phyloP scores from a whole-genome alignment of 2,113 vertebrate species.

The Elephas maximus region DNA sequence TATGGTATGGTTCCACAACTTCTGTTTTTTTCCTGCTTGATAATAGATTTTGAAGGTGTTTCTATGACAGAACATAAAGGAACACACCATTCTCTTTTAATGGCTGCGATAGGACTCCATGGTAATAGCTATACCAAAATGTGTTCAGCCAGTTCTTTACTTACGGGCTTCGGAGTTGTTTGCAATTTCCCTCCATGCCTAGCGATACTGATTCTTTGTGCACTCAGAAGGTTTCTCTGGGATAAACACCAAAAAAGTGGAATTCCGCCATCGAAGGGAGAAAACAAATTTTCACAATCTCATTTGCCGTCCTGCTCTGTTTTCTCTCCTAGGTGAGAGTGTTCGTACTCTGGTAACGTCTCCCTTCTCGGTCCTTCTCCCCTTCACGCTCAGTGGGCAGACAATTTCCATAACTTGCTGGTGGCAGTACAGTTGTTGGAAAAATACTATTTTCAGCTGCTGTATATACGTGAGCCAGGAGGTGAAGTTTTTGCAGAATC shows the following conservation, averaged over 20 bases:
- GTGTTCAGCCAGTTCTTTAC: slow-evolving; percentile 48
- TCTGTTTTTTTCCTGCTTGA: slow-evolving; percentile 5
- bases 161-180: slow-evolving; percentile 9
- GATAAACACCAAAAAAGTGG: slow-evolving; percentile 40
- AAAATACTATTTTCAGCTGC: not conserved
- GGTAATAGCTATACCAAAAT: slow-evolving; percentile 34
- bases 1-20: not conserved
- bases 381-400: not conserved
- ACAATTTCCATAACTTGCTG: not conserved
- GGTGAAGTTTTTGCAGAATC: slow-evolving; percentile 57
- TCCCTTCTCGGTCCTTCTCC: not conserved
- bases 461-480: not conserved
- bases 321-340: not conserved
- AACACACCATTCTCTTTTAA: slow-evolving; percentile 68
- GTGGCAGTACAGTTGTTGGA: not conserved
- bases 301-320: slow-evolving; percentile 34
- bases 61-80: slow-evolving; percentile 59
- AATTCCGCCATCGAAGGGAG: slow-evolving; percentile 38
- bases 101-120: slow-evolving; percentile 7
- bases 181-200: slow-evolving; percentile 7
- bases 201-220: not conserved
- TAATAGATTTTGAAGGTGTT: slow-evolving; percentile 53
- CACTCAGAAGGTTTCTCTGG: slow-evolving; percentile 35
- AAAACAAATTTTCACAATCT: slow-evolving; percentile 45
- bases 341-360: not conserved